phyloP scores from a whole-genome alignment of 2,888 invertebrate genomes.

The Drosophila birchii region DNA sequence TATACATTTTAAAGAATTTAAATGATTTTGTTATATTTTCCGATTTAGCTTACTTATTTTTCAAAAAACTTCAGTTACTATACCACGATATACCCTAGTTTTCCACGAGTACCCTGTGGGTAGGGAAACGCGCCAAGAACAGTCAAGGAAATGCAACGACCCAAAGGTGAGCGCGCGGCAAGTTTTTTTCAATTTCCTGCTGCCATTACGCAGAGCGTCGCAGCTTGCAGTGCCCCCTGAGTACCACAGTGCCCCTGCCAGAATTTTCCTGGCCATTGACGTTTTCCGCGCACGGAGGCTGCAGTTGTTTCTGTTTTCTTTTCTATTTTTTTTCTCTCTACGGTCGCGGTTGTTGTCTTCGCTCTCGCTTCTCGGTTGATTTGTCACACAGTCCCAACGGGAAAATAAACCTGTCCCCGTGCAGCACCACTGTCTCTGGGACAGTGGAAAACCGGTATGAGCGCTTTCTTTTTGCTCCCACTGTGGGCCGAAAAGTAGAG shows the following conservation, averaged over 20 bases:
- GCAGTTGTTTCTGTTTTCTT: constrained; percentile 11
- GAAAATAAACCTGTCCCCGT: constrained; percentile 74
- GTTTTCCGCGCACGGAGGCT: constrained; percentile 54
- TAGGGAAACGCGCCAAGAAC: constrained; percentile 34
- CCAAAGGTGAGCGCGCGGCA: constrained; percentile 52
- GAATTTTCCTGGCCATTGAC: constrained; percentile 69
- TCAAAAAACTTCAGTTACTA: background rate
- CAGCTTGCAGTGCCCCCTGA: constrained; percentile 14
- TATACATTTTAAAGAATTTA: too few relatives aligned
- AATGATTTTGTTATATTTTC: background rate
- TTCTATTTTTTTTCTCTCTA: background rate
- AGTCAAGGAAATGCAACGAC: constrained; percentile 39
- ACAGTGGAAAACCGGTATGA: constrained; percentile 73
- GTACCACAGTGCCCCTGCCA: background rate
- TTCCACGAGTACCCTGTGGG: constrained; percentile 5
- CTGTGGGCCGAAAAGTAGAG: constrained; percentile 12
- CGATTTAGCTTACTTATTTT: background rate
- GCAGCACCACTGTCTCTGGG: constrained; percentile 45
- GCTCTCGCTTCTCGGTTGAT: constrained; percentile 76
- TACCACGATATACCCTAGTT: background rate
- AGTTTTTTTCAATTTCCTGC: constrained; percentile 76
- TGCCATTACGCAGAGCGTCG: constrained; percentile 61
- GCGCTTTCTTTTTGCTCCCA: constrained; percentile 71
- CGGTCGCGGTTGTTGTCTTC: constrained; percentile 52
- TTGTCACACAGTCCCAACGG: constrained; percentile 78